A percentile compares a stretch with the other conserved stretches of the same genome.
phyloP scores from a whole-genome alignment of 2,113 vertebrate genomes.

The Pithys albifrons region DNA sequence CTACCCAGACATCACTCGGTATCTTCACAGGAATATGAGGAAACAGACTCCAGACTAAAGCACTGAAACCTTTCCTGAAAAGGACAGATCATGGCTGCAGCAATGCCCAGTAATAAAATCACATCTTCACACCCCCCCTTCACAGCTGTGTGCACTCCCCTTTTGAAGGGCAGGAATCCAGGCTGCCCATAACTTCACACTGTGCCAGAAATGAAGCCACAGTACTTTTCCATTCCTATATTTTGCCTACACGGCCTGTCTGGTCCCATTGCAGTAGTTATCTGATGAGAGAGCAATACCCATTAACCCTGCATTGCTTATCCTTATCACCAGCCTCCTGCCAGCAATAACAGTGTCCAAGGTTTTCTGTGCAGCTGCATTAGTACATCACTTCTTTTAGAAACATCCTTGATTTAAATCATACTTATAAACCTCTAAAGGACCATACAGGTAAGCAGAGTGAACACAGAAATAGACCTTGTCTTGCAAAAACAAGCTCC shows the following conservation, averaged over 20 bases:
- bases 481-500: neutral
- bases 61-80: neutral
- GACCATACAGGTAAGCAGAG: neutral
- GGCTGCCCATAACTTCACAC: neutral
- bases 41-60: neutral
- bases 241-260: neutral
- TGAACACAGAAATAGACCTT: neutral
- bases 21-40: neutral
- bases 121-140: neutral
- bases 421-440: neutral
- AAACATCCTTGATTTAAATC: neutral
- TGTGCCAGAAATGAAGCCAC: neutral
- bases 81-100: neutral
- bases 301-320: neutral
- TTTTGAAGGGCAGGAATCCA: neutral
- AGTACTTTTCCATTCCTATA: neutral
- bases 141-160: neutral
- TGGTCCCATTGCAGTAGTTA: neutral
- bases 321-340: neutral
- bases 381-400: neutral
- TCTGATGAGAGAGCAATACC: neutral
- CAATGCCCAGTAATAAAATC: neutral
- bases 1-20: neutral
- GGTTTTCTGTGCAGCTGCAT: neutral
- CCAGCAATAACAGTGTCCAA: neutral